A percentile compares a stretch with the other conserved stretches of the same genome.
Conservation (phyloP, 2,113 vertebrate species). For the Periophthalmodon schlosseri region DNA sequence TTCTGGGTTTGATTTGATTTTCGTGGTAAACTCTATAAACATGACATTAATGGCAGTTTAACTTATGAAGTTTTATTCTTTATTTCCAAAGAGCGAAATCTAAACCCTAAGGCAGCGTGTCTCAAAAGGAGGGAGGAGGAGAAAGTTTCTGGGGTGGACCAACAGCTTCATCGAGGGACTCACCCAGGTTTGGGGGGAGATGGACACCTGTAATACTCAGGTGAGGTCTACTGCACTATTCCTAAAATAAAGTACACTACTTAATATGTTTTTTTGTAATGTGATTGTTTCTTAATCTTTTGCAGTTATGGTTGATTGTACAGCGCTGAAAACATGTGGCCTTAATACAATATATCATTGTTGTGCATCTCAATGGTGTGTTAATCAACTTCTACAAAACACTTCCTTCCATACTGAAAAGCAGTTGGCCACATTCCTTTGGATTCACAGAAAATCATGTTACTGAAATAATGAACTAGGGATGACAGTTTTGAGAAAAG, state of each 20-base stretch:
- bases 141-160: constrained; percentile 90
- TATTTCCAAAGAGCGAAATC: constrained; percentile 86
- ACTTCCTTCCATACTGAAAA: constrained; percentile 60
- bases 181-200: constrained; percentile 86
- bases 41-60: background rate
- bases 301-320: constrained; percentile 73
- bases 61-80: constrained; percentile 4
- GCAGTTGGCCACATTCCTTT: constrained; percentile 66
- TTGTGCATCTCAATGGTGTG: constrained; percentile 70
- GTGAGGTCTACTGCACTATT: constrained; percentile 42
- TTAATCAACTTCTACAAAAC: constrained; percentile 56
- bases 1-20: constrained; percentile 2
- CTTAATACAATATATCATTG: constrained; percentile 74
- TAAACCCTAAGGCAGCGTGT: constrained; percentile 97
- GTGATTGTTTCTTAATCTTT: constrained; percentile 33
- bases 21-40: constrained; percentile 16
- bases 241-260: background rate
- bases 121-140: constrained; percentile 97
- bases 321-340: constrained; percentile 78
- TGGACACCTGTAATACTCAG: constrained; percentile 87
- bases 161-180: constrained; percentile 88
- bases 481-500: constrained; percentile 52
- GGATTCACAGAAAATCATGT: constrained; percentile 42
- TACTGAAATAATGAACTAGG: constrained; percentile 36
- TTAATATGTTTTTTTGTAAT: background rate